phyloP scores from a whole-genome alignment of 1,140 invertebrate species.

The Pinna nobilis region DNA sequence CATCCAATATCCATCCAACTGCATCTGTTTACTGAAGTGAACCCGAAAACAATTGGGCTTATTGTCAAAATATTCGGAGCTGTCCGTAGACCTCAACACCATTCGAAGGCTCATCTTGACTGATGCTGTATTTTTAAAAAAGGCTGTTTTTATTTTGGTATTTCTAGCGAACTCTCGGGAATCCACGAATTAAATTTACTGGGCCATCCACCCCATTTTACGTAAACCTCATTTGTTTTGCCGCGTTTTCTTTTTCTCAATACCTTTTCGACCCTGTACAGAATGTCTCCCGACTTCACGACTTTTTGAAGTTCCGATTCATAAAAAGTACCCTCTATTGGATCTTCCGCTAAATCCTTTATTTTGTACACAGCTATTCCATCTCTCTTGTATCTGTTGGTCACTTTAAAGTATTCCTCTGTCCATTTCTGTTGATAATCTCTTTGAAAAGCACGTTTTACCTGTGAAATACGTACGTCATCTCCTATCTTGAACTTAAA shows the following conservation, averaged over 20 bases:
- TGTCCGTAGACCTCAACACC: conserved; percentile 19
- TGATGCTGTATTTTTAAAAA: not conserved
- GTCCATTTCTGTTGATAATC: conserved; percentile 46
- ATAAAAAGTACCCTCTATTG: conserved; percentile 36
- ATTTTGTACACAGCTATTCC: conserved; percentile 35
- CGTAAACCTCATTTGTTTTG: conserved; percentile 19
- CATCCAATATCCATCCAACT: conserved; percentile 16
- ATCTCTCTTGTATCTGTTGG: conserved; percentile 18
- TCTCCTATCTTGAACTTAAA: conserved; percentile 24
- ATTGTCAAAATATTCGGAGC: conserved; percentile 21
- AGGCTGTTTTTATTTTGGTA: not conserved
- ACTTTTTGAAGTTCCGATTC: conserved; percentile 34
- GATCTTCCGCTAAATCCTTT: conserved; percentile 18
- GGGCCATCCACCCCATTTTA: conserved; percentile 35
- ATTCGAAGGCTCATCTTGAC: conserved; percentile 19
- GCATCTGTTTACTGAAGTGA: conserved; percentile 18
- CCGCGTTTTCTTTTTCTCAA: conserved; percentile 10
- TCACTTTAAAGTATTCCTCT: conserved; percentile 31
- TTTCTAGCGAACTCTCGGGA: conserved; percentile 1
- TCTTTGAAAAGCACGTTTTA: conserved; percentile 24
- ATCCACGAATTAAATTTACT: conserved; percentile 45
- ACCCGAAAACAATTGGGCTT: conserved; percentile 11
- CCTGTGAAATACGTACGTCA: conserved; percentile 30
- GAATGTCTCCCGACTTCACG: conserved; percentile 9
- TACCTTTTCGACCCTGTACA: conserved; percentile 7